Percentiles rank a stretch among this genome's conserved stretches.
Evolutionary conservation across 1,140 invertebrate genomes (phyloP).

Genomic region (Papilio helenus): DNA sequence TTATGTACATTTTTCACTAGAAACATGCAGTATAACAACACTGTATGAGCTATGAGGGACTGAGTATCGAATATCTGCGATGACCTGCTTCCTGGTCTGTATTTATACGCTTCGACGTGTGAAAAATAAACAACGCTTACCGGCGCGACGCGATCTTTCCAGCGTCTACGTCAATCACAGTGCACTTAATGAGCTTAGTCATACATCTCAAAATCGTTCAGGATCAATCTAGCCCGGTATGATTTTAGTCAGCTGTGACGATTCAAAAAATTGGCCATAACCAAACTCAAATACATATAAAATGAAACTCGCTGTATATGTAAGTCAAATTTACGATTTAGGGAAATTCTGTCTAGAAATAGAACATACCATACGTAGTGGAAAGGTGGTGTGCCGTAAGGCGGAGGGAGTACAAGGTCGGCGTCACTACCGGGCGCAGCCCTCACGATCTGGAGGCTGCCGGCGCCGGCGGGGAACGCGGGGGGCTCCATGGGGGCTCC

Average conservation of each 20-base stretch:
- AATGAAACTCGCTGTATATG: neutral
- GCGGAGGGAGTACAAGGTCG: constrained; percentile 56
- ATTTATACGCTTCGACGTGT: constrained; percentile 72
- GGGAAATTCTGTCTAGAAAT: constrained; percentile 47
- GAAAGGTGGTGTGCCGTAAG: constrained; percentile 68
- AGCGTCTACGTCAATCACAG: constrained; percentile 42
- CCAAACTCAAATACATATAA: neutral
- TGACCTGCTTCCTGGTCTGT: constrained; percentile 68
- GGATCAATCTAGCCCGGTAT: constrained; percentile 13
- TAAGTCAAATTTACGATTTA: constrained; percentile 22
- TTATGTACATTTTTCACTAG: neutral
- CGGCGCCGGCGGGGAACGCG: constrained; percentile 55
- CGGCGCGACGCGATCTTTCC: constrained; percentile 53
- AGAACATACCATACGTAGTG: constrained; percentile 72
- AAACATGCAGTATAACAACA: constrained; percentile 15
- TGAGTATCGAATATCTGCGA: constrained; percentile 58
- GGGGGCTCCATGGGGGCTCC: constrained; percentile 74
- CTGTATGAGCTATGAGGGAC: neutral
- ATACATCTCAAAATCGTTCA: constrained; percentile 37
- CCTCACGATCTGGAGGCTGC: constrained; percentile 53
- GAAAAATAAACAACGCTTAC: constrained; percentile 76
- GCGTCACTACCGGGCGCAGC: constrained; percentile 63
- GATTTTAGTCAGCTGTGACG: neutral
- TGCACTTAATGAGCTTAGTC: constrained; percentile 47
- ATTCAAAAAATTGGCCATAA: constrained; percentile 25